Evolutionary conservation across 2,113 vertebrate genomes (phyloP).

Genomic region (Phylloscopus trochiloides): DNA sequence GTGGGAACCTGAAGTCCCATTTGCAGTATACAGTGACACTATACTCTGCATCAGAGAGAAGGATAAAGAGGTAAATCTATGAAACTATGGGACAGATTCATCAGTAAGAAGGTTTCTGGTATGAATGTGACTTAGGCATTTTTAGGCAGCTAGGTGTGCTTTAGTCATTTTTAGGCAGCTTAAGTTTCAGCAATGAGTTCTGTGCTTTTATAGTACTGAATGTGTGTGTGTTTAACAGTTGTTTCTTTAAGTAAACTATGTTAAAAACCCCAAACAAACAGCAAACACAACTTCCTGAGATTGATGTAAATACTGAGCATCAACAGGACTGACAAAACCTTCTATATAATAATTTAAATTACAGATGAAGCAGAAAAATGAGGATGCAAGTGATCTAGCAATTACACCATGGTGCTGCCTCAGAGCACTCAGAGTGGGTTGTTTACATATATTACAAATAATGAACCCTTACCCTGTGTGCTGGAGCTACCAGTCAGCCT

Average conservation of each 20-base stretch:
- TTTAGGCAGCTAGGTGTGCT: not conserved
- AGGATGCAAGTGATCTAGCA: not conserved
- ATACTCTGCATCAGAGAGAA: not conserved
- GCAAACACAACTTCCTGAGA: not conserved
- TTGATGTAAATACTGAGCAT: not conserved
- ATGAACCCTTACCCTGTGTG: not conserved
- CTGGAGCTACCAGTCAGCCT: not conserved
- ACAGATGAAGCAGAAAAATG: not conserved
- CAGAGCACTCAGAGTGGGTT: not conserved
- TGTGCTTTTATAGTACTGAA: not conserved
- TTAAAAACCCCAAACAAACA: not conserved
- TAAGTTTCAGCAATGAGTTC: not conserved
- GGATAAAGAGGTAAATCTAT: not conserved
- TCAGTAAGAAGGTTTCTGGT: not conserved
- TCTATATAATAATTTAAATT: not conserved
- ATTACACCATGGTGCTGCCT: not conserved
- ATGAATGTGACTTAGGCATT: not conserved
- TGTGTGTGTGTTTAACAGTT: not conserved
- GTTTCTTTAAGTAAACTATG: not conserved
- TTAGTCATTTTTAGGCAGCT: not conserved
- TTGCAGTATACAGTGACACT: not conserved
- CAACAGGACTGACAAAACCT: not conserved
- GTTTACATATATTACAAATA: not conserved
- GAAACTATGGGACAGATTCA: not conserved
- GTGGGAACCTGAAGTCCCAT: not conserved